Percentiles rank a stretch among this genome's conserved stretches.
Evolutionary conservation across 2,888 invertebrate species (phyloP).

Genomic region (Ceriagrion tenellum): DNA sequence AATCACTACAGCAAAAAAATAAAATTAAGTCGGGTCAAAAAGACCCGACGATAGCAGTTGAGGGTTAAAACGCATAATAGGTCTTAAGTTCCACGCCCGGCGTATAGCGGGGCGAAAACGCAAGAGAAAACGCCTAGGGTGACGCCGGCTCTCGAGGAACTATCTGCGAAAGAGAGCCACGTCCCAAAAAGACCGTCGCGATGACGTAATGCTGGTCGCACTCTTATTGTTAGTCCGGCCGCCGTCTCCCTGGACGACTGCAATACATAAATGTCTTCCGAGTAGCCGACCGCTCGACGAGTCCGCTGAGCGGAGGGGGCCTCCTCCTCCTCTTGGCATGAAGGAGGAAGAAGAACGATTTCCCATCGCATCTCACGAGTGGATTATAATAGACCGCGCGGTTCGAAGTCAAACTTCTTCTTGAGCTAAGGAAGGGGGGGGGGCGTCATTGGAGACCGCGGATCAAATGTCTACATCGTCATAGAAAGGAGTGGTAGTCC

Average conservation of each 20-base stretch:
- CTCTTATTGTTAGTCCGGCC: background rate
- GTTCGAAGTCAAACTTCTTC: conserved; percentile 12
- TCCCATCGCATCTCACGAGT: background rate
- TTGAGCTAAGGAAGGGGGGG: background rate
- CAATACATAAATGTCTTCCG: background rate
- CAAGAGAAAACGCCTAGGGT: no score
- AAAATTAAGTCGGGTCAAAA: no score
- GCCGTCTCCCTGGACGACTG: background rate
- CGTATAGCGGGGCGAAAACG: no score
- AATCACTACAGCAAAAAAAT: no score
- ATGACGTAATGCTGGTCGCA: no score
- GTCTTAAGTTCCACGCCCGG: no score
- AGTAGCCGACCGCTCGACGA: background rate
- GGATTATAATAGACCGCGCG: conserved; percentile 22
- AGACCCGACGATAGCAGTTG: no score
- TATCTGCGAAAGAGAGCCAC: no score
- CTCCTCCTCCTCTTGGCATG: background rate
- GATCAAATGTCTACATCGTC: background rate
- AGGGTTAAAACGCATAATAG: no score
- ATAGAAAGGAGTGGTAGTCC: background rate
- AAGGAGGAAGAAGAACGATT: background rate
- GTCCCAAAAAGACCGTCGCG: no score
- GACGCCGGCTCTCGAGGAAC: no score
- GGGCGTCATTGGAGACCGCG: background rate
- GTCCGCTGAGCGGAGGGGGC: background rate